A percentile compares a stretch with the other conserved stretches of the same genome.
These are phyloP conservation scores for Gallinago stenura DNA, from an alignment of 2,797 vertebrate genomes.

Conservation along the genomic window DNA sequence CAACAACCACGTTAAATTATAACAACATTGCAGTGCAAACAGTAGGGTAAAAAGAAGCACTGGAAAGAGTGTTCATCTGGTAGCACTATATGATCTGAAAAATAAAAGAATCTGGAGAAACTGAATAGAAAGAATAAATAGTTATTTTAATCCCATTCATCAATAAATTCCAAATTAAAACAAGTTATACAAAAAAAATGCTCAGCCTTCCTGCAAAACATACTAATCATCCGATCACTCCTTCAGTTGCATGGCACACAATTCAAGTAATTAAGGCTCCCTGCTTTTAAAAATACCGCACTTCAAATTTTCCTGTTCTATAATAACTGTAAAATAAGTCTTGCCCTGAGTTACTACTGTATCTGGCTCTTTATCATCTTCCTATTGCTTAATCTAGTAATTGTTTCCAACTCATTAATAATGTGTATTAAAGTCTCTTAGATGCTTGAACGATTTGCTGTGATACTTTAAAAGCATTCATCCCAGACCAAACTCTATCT, in stretches of 20 bases:
- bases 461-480: neutral
- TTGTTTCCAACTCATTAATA: constrained; percentile 16
- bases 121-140: neutral
- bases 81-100: neutral
- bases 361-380: constrained; percentile 10
- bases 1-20: neutral
- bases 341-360: neutral
- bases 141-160: neutral
- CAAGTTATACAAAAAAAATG: neutral
- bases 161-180: neutral
- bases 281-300: neutral
- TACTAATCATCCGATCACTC: neutral
- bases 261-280: neutral
- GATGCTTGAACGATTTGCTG: neutral
- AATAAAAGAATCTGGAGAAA: neutral
- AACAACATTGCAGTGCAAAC: neutral
- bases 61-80: neutral
- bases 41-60: neutral
- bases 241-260: neutral
- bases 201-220: neutral
- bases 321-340: neutral
- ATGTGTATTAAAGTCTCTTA: neutral
- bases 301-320: neutral
- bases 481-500: neutral
- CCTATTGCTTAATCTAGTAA: constrained; percentile 7